Conservation (phyloP, 2,797 vertebrate genomes). For the Catharus ustulatus region DNA sequence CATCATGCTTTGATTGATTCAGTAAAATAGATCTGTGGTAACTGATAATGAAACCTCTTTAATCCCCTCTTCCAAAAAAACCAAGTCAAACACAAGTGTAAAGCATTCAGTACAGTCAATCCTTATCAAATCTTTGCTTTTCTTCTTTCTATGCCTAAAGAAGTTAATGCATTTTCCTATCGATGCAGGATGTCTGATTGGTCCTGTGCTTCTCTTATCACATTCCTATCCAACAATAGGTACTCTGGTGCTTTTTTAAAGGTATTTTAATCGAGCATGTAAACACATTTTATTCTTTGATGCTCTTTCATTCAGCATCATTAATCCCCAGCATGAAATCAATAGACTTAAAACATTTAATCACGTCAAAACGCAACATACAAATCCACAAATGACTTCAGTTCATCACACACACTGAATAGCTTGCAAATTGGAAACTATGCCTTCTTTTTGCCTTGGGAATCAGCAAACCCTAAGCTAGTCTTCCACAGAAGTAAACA, state of each 20-base stretch:
- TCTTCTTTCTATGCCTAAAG: constrained; percentile 17
- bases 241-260: constrained; percentile 16
- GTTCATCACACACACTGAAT: constrained; percentile 38
- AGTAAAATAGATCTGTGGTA: constrained; percentile 32
- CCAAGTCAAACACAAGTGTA: not conserved
- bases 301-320: constrained; percentile 64
- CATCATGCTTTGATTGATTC: constrained; percentile 52
- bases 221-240: constrained; percentile 27
- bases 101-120: constrained; percentile 37
- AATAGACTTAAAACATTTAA: constrained; percentile 71
- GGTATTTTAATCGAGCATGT: constrained; percentile 58
- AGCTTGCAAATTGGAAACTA: constrained; percentile 28
- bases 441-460: constrained; percentile 15
- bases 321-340: constrained; percentile 73
- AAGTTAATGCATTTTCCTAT: constrained; percentile 29
- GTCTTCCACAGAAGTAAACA: not conserved
- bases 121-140: constrained; percentile 38
- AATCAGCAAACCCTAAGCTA: constrained; percentile 12
- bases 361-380: constrained; percentile 56
- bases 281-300: constrained; percentile 63
- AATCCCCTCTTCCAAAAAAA: constrained; percentile 52
- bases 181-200: not conserved
- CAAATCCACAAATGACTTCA: constrained; percentile 61
- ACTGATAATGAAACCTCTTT: constrained; percentile 58
- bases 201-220: not conserved